Evolutionary conservation across 2,888 invertebrate species (phyloP), one percentile per base, ranked within the genome.

Genomic region (Eristalis tenax): DNA sequence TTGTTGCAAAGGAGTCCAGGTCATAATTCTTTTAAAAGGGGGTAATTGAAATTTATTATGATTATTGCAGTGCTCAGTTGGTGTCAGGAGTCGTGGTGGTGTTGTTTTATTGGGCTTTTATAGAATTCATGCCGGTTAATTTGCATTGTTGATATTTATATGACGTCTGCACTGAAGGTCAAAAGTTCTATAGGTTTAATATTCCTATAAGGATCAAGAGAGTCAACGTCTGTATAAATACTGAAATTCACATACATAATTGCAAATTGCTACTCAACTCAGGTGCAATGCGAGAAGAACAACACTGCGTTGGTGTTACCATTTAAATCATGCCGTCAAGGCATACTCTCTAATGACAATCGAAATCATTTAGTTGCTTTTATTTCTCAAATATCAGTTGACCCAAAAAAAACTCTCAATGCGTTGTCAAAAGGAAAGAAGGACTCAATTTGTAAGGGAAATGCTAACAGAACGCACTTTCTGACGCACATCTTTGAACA

Each of bases 11-110:
- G 66, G 75, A 75, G 35, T 57, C 23, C 69, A 66, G 83, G 76
- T 82, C 82, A 89, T 89, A 87, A 89, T 79, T 89, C 85, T 88
- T 88, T 86, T 76, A 88, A 90, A 90, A 89, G 89, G 90, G 90
- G 90, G 89, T 92, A 92, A 92, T 92, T 92, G 92, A 92, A 91
- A 92, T 92, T 92, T 92, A 92, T 92, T 91, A 91, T 91, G 91
- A 92, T 91, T 92, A 91, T 91, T 91, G 91, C 90, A 89, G 89
- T 84, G 88, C 66, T 84, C 88, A 78, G 38, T 65, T 61, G 22
- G 56, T 65, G 59, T 26, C 26, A 59, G 28, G 38, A 56, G 50
- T 61, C 38, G 66, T 56, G 73, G 80, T 68, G 56, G 50, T 74
- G 69, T 56, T 38, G 50, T 76, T 82, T 82, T 71, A 83, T 66